Evolutionary conservation across 1,140 invertebrate genomes (phyloP), one percentile per base, ranked within the genome.

Genomic region (Phymorhynchus buccinoides): DNA sequence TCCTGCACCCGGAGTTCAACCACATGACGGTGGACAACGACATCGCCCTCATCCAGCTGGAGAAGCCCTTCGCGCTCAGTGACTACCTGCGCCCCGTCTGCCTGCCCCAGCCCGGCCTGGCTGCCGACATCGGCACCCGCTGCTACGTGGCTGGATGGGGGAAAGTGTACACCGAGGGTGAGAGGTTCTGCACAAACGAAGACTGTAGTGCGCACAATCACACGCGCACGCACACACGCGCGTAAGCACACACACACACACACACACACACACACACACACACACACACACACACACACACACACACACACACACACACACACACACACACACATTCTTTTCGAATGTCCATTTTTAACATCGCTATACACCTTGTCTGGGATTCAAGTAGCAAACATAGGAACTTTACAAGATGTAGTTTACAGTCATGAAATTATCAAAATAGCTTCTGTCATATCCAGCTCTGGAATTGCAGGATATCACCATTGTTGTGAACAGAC

Each of bases 71-170:
- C 0, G 96, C 97, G 92, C 95, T 99, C 3, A 96, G 96, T 86
- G 97, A 98, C 92, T 97, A 97, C 75, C 96, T 97, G 39, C 96
- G 96, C 87, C 90, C 97, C 32, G 96, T 98, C 14, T 97, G 98
- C 92, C 84, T 91, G 4, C 89, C 90, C n/a, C 56, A 88, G 14
- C 44, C 39, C 14, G 68, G 56, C 14, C 48, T 86, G 39, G 35
- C 48, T 2, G 79, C 86, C 12, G 86, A 82, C 7, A 83, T 86
- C 18, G 90, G 89, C 30, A 91, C 88, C 27, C 41, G 88, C 30
- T 91, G 90, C 80, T 87, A 86, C 48, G 88, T 87, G 3, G 86
- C 87, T 22, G 90, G 90, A 16, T 91, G 90, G 90, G 90, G 90
- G 4, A 90, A 87, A 83, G 22, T 48, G 1, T 80, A 83, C 32